These are phyloP conservation scores for Abrostola tripartita DNA, from an alignment of 2,888 invertebrate genomes.

Conservation along the genomic window DNA sequence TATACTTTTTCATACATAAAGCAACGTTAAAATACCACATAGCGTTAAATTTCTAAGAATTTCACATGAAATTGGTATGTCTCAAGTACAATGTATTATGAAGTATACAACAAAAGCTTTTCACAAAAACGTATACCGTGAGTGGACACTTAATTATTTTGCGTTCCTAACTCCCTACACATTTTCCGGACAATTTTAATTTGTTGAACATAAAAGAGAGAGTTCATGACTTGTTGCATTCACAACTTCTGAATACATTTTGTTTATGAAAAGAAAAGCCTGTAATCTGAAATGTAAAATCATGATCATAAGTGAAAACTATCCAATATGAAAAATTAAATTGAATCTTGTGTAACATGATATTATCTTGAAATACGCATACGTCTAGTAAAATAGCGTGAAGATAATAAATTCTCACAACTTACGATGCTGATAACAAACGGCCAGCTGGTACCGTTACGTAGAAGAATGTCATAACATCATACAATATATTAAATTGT, in stretches of 20 bases:
- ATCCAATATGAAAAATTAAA: background rate
- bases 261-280: background rate
- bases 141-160: slow-evolving; percentile 15
- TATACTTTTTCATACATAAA: too few relatives aligned
- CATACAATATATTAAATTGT: slow-evolving; percentile 1
- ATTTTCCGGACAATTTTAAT: slow-evolving; percentile 33
- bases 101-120: background rate
- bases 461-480: background rate
- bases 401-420: slow-evolving; percentile 21
- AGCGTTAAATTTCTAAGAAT: too few relatives aligned
- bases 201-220: slow-evolving; percentile 22
- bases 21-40: too few relatives aligned
- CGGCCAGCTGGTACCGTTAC: slow-evolving; percentile 18
- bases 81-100: too few relatives aligned
- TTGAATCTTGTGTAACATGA: slow-evolving; percentile 1
- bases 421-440: slow-evolving; percentile 23
- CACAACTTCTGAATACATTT: slow-evolving; percentile 15
- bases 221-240: slow-evolving; percentile 7
- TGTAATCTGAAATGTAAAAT: too few relatives aligned
- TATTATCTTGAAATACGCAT: background rate
- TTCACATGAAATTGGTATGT: too few relatives aligned
- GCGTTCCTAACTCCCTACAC: slow-evolving; percentile 11
- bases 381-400: slow-evolving; percentile 24
- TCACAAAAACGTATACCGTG: slow-evolving; percentile 5
- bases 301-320: too few relatives aligned